Evolutionary conservation across 2,113 vertebrate genomes (phyloP), one percentile per base, ranked within the genome.

Genomic region (Caloenas nicobarica): DNA sequence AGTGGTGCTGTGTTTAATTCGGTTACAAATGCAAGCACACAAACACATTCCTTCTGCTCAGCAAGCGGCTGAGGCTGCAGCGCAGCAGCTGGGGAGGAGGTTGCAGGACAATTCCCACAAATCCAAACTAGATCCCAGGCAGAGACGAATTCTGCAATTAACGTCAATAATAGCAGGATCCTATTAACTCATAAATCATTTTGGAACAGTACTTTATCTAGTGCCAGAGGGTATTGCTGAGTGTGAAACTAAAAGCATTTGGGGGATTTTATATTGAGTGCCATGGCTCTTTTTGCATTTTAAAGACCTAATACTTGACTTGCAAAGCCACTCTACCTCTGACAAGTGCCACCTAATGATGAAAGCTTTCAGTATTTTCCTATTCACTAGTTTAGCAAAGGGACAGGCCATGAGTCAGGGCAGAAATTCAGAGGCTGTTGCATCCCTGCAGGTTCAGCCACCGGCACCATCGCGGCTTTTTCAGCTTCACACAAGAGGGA

Each of bases 401-500:
- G 42, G 60, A 34, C 10, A 26, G 48, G 36, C 38, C 22, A 4
- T 4, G 25, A 48, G 22, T 9, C 34, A 4, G 14, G 0, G 42
- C 61, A 16, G 72, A 9, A 34, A 44, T 26, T 28, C 66, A 19
- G 50, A 60, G 42, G 50, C 72, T 16, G 28, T 23, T 26, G 57
- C 54, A 17, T 10, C 1, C 1, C 46, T 24, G 40, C 36, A 14
- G 23, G 31, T 62, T 34, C 66, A 68, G 17, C 78, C 26, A 3
- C 13, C 4, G 12, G 51, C 51, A 31, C 22, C 24, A 6, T 25
- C 42, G 2, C 33, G 19, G 24, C 61, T 34, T 40, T 31, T 62
- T 25, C 34, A 80, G 0, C 31, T 33, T 7, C 15, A 14, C 36
- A 13, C 0, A 2, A 46, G n/a, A 60, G 34, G 17, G 46, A 21